A percentile compares a stretch with the other conserved stretches of the same genome.
Conservation (phyloP, 2,797 vertebrate species). For the Pseudocheirus occidentalis region DNA sequence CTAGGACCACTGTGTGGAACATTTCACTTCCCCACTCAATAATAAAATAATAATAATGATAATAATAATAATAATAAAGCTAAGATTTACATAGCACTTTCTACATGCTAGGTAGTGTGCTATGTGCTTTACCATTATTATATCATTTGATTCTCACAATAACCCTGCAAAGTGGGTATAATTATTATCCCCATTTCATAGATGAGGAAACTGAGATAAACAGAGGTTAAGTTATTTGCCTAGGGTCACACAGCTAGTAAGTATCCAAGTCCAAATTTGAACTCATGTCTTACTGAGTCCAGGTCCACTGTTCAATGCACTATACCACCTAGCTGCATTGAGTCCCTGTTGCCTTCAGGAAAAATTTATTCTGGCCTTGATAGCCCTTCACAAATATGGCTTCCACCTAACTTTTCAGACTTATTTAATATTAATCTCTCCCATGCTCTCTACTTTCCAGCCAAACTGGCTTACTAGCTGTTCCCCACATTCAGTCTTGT, state of each 20-base stretch:
- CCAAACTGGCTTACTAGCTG: not conserved
- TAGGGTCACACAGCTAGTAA: not conserved
- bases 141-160: not conserved
- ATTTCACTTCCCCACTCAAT: not conserved
- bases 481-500: not conserved
- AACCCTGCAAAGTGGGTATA: not conserved
- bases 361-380: not conserved
- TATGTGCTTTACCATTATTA: not conserved
- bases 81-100: not conserved
- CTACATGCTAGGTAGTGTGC: not conserved
- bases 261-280: not conserved
- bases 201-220: not conserved
- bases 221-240: not conserved
- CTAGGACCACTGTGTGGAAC: not conserved
- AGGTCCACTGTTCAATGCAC: not conserved
- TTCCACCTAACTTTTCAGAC: not conserved
- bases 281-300: not conserved
- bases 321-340: not conserved
- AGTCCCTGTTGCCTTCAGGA: not conserved
- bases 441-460: not conserved
- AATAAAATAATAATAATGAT: too few relatives aligned
- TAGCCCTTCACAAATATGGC: not conserved
- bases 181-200: not conserved
- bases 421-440: not conserved
- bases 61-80: too few relatives aligned